Base-by-base conservation (phyloP, 2,888 invertebrate species). In the Lumbricus terrestris region DNA sequence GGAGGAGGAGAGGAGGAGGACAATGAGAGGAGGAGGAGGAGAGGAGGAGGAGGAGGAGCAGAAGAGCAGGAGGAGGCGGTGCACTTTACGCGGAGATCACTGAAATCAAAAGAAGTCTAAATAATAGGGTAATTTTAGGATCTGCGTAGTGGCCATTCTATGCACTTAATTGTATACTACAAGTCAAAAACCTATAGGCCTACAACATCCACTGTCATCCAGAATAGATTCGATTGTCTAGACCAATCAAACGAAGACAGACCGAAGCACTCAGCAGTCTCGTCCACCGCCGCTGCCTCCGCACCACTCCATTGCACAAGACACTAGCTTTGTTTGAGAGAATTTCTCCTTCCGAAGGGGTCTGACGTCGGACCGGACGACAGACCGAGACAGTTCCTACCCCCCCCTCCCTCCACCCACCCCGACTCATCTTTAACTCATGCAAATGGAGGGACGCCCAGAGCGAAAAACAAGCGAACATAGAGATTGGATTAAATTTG, bases 401-500 rank as follows among this genome's bases (percentile, higher is more conserved):
- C 69, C 69, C 29, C 23, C n/a, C 0, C 69, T n/a, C 6, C 40
- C 40, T 8, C 69, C 69, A 8, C 23, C n/a, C 0, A 29, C 16
- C 6, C 40, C 40, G 40, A 6, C 8, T 15, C 40, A 40, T 13
- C 29, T 54, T 23, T 11, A 69, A 29, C n/a, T 16, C 69, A 69
- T 69, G 69, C 69, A 69, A 69, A 69, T 69, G 69, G n/a, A 69
- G n/a, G 69, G 11, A 69, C 29, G 69, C 69, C 69, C 69, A 69
- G n/a, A n/a, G 69, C 69, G n/a, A n/a, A 69, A 69, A 69, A n/a
- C 69, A 69, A 69, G n/a, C 69, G 69, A 69, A 69, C 69, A 69
- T 69, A 69, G 69, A 69, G 69, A 69, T n/a, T 13, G 69, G 69
- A 69, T 69, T 11, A 69, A n/a, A 69, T 69, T 69, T 69, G 69